Evolutionary conservation across 37 sponge, comb jelly and placozoan species (phyloP).

Genomic region (Ephydatia muelleri): DNA sequence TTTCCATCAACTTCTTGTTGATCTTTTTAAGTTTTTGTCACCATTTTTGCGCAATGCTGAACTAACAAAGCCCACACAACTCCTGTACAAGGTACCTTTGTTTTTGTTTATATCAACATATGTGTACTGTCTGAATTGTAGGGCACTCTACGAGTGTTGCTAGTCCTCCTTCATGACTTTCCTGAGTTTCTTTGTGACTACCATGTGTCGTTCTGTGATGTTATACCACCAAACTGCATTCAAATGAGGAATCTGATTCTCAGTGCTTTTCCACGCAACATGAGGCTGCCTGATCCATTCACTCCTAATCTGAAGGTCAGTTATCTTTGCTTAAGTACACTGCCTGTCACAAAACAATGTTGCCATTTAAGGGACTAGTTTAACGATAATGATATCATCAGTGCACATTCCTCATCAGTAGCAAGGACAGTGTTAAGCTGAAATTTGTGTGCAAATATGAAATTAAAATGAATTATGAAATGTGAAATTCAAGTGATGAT

Average conservation of each 20-base stretch:
- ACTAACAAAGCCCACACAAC: constrained; percentile 87
- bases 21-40: constrained; percentile 94
- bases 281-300: constrained; percentile 99
- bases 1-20: constrained; percentile 95
- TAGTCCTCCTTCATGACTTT: constrained; percentile 98
- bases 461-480: too few species aligned
- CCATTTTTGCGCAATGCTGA: constrained; percentile 99
- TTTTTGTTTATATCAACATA: not conserved
- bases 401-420: too few species aligned
- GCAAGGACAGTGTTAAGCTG: too few species aligned
- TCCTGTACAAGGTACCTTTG: constrained; percentile 87
- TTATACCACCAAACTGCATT: constrained; percentile 99
- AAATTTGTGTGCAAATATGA: too few species aligned
- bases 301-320: constrained; percentile 96
- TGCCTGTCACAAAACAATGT: too few species aligned
- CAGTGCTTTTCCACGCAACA: constrained; percentile 97
- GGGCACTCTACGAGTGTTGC: constrained; percentile 94
- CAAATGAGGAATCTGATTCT: constrained; percentile 99
- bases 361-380: too few species aligned
- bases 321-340: not conserved
- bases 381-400: too few species aligned
- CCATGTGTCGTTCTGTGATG: constrained; percentile 99
- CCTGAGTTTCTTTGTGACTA: constrained; percentile 99
- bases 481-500: too few species aligned
- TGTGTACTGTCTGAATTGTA: constrained; percentile 7